Percentiles rank a stretch among this genome's conserved stretches.
Evolutionary conservation across 2,888 invertebrate genomes (phyloP).

Genomic region (Dicranocentrus wangi): DNA sequence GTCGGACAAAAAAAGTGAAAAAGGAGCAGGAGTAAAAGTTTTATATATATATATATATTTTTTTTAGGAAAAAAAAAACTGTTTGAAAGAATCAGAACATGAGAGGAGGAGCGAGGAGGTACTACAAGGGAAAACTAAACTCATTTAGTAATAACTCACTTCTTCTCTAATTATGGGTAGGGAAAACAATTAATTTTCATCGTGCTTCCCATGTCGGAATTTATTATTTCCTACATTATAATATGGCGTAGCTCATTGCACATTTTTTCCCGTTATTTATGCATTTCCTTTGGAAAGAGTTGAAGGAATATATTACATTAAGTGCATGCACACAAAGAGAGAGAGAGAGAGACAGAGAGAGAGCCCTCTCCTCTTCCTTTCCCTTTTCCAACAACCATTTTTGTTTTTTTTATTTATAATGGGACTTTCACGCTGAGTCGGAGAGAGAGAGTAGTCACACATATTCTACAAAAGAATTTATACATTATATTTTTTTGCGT

Average conservation of each 20-base stretch:
- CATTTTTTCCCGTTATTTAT: conserved; percentile 32
- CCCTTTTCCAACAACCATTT: conserved; percentile 14
- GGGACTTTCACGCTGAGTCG: conserved; percentile 16
- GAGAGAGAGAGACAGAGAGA: too few species aligned
- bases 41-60: neutral
- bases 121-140: conserved; percentile 40
- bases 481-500: too few species aligned
- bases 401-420: conserved; percentile 47
- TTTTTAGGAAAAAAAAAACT: neutral
- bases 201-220: conserved; percentile 52
- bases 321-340: conserved; percentile 24
- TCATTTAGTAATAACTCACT: conserved; percentile 60
- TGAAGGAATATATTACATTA: conserved; percentile 10
- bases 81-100: neutral
- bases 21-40: neutral
- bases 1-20: neutral
- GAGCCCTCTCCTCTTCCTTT: neutral
- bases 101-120: neutral
- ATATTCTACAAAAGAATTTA: too few species aligned
- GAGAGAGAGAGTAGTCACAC: conserved; percentile 1
- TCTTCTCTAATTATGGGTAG: conserved; percentile 48
- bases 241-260: conserved; percentile 15
- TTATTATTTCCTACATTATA: conserved; percentile 56
- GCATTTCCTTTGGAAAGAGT: conserved; percentile 24
- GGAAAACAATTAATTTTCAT: conserved; percentile 61